Evolutionary conservation across 2,113 vertebrate species (phyloP).

Genomic region (Gambusia holbrooki): DNA sequence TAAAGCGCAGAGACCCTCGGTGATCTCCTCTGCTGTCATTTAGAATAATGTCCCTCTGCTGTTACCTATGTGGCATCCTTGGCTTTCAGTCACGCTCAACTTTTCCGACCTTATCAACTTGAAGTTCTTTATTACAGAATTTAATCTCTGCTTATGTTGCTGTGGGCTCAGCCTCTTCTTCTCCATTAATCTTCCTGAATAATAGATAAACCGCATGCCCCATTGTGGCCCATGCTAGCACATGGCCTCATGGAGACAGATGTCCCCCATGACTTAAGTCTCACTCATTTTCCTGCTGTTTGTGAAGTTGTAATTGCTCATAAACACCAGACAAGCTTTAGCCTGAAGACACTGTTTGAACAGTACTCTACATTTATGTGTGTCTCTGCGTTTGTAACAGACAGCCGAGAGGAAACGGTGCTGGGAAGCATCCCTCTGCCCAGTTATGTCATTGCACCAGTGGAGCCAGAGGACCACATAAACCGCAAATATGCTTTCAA

Average conservation of each 20-base stretch:
- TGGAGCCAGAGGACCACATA: conserved; percentile 92
- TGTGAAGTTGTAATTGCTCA: conserved; percentile 30
- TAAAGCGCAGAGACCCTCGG: background rate
- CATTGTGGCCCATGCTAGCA: conserved; percentile 39
- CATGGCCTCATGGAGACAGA: conserved; percentile 40
- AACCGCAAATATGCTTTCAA: conserved; percentile 98
- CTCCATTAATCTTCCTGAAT: conserved; percentile 65
- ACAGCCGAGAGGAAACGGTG: conserved; percentile 95
- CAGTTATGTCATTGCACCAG: conserved; percentile 91
- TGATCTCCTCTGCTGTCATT: conserved; percentile 11
- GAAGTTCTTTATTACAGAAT: conserved; percentile 41
- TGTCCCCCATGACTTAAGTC: conserved; percentile 55
- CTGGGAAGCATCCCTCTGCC: conserved; percentile 97
- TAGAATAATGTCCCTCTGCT: conserved; percentile 23
- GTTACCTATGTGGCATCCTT: conserved; percentile 24
- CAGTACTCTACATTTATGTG: conserved; percentile 14
- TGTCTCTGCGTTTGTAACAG: conserved; percentile 69
- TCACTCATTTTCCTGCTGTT: conserved; percentile 46
- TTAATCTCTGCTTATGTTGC: conserved; percentile 54
- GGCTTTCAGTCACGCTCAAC: conserved; percentile 10
- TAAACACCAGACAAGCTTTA: conserved; percentile 34
- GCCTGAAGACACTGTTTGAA: conserved; percentile 34
- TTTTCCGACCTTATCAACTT: conserved; percentile 44
- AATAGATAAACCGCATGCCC: conserved; percentile 65
- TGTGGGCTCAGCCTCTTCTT: conserved; percentile 35